phyloP scores from a whole-genome alignment of 1,140 invertebrate genomes.

The Sycophaga agraensis region DNA sequence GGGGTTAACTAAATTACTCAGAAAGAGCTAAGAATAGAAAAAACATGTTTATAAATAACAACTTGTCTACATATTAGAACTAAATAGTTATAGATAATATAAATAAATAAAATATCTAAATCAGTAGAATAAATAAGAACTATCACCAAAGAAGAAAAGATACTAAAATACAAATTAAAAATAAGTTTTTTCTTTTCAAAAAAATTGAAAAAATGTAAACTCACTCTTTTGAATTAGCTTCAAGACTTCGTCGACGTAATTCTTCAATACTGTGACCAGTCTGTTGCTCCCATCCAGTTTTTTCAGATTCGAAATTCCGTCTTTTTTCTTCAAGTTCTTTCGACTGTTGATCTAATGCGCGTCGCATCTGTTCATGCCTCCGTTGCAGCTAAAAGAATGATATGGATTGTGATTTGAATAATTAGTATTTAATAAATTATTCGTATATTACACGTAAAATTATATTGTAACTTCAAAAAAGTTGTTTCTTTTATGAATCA shows the following conservation, averaged over 20 bases:
- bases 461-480: too few species aligned
- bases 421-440: too few species aligned
- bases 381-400: conserved; percentile 67
- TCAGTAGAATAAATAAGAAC: conserved; percentile 7
- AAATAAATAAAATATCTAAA: conserved; percentile 11
- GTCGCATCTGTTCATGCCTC: conserved; percentile 70
- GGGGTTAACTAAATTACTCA: neutral
- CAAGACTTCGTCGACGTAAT: conserved; percentile 77
- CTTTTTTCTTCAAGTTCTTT: conserved; percentile 89
- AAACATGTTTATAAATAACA: neutral
- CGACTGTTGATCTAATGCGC: conserved; percentile 78
- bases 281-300: conserved; percentile 84
- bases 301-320: conserved; percentile 84
- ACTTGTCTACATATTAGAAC: neutral
- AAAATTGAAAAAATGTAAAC: conserved; percentile 46
- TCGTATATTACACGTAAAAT: too few species aligned
- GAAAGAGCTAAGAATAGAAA: neutral
- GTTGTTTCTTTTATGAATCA: too few species aligned
- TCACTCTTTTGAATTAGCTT: conserved; percentile 86
- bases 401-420: neutral
- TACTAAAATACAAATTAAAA: conserved; percentile 20
- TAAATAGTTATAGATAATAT: conserved; percentile 1
- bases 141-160: conserved; percentile 27
- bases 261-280: conserved; percentile 86
- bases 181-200: neutral